Conservation (phyloP, 2,797 vertebrate genomes). For the Champsocephalus esox region DNA sequence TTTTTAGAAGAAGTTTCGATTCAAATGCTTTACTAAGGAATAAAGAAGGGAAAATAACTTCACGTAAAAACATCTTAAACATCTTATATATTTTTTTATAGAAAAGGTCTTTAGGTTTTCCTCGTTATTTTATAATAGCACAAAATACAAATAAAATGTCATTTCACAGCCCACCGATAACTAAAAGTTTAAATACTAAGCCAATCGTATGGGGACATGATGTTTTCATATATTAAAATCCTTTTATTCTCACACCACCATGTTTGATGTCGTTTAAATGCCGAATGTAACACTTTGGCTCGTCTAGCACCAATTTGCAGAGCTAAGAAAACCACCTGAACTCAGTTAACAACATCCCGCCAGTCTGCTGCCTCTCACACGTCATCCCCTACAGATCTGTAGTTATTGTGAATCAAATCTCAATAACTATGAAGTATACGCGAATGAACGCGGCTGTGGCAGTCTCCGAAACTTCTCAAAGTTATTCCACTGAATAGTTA, state of each 20-base stretch:
- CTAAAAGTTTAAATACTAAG: background rate
- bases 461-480: background rate
- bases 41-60: background rate
- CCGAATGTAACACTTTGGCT: slow-evolving; percentile 36
- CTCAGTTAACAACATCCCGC: slow-evolving; percentile 68
- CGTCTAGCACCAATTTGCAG: slow-evolving; percentile 51
- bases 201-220: background rate
- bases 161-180: background rate
- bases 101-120: background rate
- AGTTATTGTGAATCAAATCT: slow-evolving; percentile 42
- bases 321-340: slow-evolving; percentile 39
- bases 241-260: background rate
- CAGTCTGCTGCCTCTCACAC: slow-evolving; percentile 50
- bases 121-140: background rate
- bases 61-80: background rate
- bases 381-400: slow-evolving; percentile 31
- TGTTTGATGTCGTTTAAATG: slow-evolving; percentile 20
- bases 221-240: background rate
- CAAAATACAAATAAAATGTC: background rate
- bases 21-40: slow-evolving; percentile 48
- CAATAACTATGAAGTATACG: background rate
- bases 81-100: background rate
- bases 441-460: slow-evolving; percentile 16
- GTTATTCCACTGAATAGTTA: background rate
- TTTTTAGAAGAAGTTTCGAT: slow-evolving; percentile 54